Base-by-base conservation (phyloP, 1,140 invertebrate genomes). In the Saccostrea cuccullata region DNA sequence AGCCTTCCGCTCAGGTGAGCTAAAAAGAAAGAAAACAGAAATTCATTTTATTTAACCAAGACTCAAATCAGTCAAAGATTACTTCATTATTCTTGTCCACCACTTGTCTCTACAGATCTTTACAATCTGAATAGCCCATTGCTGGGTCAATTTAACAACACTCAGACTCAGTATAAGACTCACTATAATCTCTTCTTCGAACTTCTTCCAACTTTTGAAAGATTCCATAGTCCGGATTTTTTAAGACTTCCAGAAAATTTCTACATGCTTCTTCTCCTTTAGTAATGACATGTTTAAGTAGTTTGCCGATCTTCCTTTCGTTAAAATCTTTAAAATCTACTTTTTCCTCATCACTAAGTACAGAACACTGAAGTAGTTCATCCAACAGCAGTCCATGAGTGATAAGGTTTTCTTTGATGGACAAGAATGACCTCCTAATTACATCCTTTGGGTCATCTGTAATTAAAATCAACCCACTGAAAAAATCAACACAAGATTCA, bases 311-410 rank as follows among this genome's bases (percentile, higher is more conserved):
- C 15, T 73, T 26, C 13, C 23, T 73, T 23, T 73, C 12, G 15
- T 30, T 73, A 36, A 73, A 3, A 30, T 73, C 30, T 26, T 36
- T 73, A 73, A 30, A 73, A 26, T 73, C 70, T 0, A 17, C 70
- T 73, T 73, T 73, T 17, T 73, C 70, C 30, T 73, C 70, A 73
- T 73, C 23, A 73, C 70, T 73, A 4, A 73, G 30, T 15, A 73
- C 70, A 36, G 30, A 73, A 36, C 70, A 30, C 13, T 23, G 23
- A 15, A 73, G 26, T 15, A 73, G 13, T 26, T 73, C 26, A 73
- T 73, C 70, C 15, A 30, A 11, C 30, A 73, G 70, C 30, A 26
- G 13, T 26, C 23, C 26, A 26, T 73, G 26, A 9, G 70, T 15
- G 26, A 73, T 73, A 26, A 30, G 26, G 26, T 73, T 73, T 73